Evolutionary conservation across 1,140 invertebrate species (phyloP), one percentile per base, ranked within the genome.

Genomic region (Ostrea denselamellosa): DNA sequence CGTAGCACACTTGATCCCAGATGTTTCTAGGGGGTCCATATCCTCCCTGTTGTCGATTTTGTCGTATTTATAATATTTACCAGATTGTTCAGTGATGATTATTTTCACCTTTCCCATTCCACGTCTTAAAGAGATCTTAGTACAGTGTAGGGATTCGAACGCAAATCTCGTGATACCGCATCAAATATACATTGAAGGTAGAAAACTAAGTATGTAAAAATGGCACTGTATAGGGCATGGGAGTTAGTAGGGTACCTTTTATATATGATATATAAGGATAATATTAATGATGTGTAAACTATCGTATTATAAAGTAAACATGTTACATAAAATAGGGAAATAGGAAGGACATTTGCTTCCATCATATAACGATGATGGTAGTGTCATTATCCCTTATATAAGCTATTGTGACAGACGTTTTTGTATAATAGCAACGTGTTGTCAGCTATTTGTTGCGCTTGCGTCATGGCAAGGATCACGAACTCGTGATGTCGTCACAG

Each of bases 221-320:
- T n/a, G n/a, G n/a, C n/a, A n/a, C n/a, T n/a, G n/a, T n/a, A 44
- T 44, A 44, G 34, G 34, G 34, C 34, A 44, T 44, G 34, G 34
- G 5, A 1, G 2, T 44, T 5, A 44, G 34, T 44, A 5, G 2
- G 34, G 5, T 44, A 44, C 34, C 34, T 5, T 5, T 44, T 44
- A 44, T 44, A 44, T 44, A 44, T n/a, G n/a, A n/a, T 44, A 44
- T 44, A 44, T 44, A 1, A 44, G n/a, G 34, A 44, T 44, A 44
- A 81, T 81, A 14, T 81, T 81, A n/a, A 62, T 19, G n/a, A 62
- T 62, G 56, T 62, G 56, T 19, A 62, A 62, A 62, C n/a, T 62
- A n/a, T 62, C 17, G 19, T 62, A 62, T 62, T 62, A 62, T 62
- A 2, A 44, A 1, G 56, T n/a, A 19, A 62, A 17, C 56, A 62